A percentile compares a stretch with the other conserved stretches of the same genome.
phyloP scores from a whole-genome alignment of 1,140 invertebrate species.

The Eurosta solidaginis region DNA sequence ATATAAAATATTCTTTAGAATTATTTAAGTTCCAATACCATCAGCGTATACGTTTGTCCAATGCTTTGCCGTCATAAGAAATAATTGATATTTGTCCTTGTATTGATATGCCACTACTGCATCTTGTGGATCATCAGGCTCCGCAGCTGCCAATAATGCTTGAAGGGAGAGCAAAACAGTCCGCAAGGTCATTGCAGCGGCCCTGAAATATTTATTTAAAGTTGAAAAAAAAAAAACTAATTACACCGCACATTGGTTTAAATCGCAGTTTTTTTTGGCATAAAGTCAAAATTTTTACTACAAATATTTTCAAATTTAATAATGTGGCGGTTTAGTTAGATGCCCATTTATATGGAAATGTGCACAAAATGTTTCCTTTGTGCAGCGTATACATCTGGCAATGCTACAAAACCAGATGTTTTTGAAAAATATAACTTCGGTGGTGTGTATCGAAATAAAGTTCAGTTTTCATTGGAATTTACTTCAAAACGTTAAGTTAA shows the following conservation, averaged over 20 bases:
- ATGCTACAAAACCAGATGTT: no score
- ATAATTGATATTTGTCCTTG: conserved; percentile 86
- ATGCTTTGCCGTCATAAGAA: conserved; percentile 86
- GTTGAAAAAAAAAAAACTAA: not conserved
- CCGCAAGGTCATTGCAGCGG: conserved; percentile 96
- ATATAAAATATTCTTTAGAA: not conserved
- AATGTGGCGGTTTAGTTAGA: no score
- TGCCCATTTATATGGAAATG: no score
- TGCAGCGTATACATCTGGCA: no score
- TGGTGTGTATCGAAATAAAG: no score
- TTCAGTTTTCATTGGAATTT: no score
- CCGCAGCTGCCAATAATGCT: conserved; percentile 87
- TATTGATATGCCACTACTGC: conserved; percentile 97
- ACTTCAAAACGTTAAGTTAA: no score
- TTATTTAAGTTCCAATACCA: conserved; percentile 64
- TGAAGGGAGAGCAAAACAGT: conserved; percentile 94
- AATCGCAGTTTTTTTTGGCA: not conserved
- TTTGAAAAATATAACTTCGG: no score
- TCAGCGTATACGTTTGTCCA: conserved; percentile 96
- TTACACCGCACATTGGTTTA: not conserved
- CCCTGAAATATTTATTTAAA: conserved; percentile 52
- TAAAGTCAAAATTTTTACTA: no score
- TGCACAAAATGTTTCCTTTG: no score
- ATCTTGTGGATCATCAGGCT: conserved; percentile 96
- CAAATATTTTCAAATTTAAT: no score